Percentiles rank a stretch among this genome's conserved stretches.
Conservation (phyloP, 2,888 invertebrate genomes). For the Dynastes grantii region DNA sequence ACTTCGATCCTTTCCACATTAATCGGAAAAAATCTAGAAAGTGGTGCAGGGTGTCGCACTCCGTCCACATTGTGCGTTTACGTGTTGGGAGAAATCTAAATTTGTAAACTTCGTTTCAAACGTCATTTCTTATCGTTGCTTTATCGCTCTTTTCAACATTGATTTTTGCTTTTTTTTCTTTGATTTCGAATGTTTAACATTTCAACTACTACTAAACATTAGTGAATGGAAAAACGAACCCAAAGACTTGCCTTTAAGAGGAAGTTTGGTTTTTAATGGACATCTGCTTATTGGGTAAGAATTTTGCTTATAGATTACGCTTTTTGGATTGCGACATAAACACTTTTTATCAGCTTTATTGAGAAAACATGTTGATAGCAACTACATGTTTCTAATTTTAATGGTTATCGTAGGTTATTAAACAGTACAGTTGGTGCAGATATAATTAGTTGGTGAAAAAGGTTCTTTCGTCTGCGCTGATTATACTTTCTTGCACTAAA, state of each 20-base stretch:
- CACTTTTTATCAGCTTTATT: too few species aligned
- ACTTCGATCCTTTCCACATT: background rate
- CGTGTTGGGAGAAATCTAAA: background rate
- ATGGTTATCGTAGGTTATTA: too few species aligned
- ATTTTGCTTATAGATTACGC: too few species aligned
- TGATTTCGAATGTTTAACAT: background rate
- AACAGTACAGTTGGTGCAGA: too few species aligned
- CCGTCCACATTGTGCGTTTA: background rate
- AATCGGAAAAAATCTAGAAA: slow-evolving; percentile 11
- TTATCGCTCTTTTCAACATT: background rate
- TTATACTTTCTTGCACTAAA: too few species aligned
- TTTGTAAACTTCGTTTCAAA: too few species aligned
- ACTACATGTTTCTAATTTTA: too few species aligned
- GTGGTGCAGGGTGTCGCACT: background rate
- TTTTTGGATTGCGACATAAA: too few species aligned
- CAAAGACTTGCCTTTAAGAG: background rate
- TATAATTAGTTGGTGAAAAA: too few species aligned
- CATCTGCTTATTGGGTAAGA: slow-evolving; percentile 34
- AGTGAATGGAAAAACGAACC: background rate
- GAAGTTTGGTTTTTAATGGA: slow-evolving; percentile 23
- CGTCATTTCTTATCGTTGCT: too few species aligned
- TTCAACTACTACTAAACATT: background rate
- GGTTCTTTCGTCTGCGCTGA: too few species aligned
- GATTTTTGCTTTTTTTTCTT: background rate
- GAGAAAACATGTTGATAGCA: too few species aligned